Conservation (phyloP, 2,797 vertebrate species). For the Vespertilio murinus region DNA sequence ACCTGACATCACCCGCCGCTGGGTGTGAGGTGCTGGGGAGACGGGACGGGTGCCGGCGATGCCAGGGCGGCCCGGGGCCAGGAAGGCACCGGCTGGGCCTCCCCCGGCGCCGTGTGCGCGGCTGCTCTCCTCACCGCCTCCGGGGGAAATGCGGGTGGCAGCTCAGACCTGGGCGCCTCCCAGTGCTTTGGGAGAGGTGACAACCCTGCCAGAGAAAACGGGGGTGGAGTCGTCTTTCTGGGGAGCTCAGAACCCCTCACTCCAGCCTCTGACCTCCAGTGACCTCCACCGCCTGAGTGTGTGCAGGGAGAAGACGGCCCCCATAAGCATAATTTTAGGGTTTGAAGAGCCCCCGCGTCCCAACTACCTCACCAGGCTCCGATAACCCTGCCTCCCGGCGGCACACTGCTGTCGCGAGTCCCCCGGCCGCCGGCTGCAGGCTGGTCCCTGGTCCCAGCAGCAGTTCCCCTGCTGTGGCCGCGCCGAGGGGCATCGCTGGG, state of each 20-base stretch:
- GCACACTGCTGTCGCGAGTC: fast-evolving
- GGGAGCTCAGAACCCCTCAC: background rate
- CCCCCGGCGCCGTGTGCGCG: background rate
- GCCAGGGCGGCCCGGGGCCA: background rate
- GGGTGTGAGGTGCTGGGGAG: constrained; percentile 39
- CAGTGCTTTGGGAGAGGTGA: background rate
- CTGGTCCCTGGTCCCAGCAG: background rate
- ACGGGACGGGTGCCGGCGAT: background rate
- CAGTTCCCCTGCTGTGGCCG: fast-evolving
- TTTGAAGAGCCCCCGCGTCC: background rate
- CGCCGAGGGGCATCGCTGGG: fast-evolving
- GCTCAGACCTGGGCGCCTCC: no score
- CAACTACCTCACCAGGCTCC: background rate
- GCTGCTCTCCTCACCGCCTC: background rate
- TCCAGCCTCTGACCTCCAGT: fast-evolving
- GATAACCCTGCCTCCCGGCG: background rate
- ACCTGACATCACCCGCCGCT: constrained; percentile 60
- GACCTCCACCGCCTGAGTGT: fast-evolving
- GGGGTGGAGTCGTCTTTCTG: no score
- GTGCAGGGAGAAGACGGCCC: background rate
- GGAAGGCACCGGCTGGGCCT: background rate
- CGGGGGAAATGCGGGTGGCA: background rate
- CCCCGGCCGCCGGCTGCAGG: background rate
- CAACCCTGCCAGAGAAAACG: background rate
- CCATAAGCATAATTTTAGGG: background rate